phyloP scores from a whole-genome alignment of 1,140 invertebrate species.

The Panulirus ornatus region DNA sequence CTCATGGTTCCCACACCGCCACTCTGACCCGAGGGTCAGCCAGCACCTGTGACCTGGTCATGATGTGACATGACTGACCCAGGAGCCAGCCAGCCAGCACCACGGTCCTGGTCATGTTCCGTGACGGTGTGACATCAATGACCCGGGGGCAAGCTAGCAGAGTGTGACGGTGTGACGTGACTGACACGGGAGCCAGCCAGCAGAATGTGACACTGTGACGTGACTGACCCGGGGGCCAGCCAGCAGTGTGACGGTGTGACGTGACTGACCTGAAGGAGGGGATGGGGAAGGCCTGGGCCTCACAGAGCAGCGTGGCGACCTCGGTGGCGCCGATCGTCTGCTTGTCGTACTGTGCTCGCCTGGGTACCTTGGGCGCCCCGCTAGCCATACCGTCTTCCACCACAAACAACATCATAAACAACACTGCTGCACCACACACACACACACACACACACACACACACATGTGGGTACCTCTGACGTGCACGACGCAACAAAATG shows the following conservation, averaged over 20 bases:
- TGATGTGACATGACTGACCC: too few species aligned
- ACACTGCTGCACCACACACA: neutral
- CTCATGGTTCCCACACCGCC: too few species aligned
- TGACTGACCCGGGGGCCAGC: neutral
- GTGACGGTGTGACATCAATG: too few species aligned
- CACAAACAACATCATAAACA: neutral
- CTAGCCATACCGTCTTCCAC: constrained; percentile 46
- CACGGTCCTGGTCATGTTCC: too few species aligned
- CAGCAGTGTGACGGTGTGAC: neutral
- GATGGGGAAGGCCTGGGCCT: constrained; percentile 50
- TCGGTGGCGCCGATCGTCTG: neutral
- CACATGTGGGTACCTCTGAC: neutral
- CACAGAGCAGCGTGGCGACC: constrained; percentile 37
- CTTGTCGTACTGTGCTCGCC: constrained; percentile 57
- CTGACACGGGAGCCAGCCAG: too few species aligned
- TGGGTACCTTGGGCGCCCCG: constrained; percentile 55
- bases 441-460: constrained; percentile 24
- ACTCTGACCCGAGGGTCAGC: too few species aligned
- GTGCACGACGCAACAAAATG: too few species aligned
- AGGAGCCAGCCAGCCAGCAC: too few species aligned
- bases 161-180: too few species aligned
- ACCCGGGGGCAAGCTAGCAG: too few species aligned
- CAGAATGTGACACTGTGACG: too few species aligned
- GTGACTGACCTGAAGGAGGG: constrained; percentile 62
- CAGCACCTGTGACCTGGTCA: too few species aligned